phyloP scores from a whole-genome alignment of 1,140 invertebrate genomes.

The Laodelphax striatellus region DNA sequence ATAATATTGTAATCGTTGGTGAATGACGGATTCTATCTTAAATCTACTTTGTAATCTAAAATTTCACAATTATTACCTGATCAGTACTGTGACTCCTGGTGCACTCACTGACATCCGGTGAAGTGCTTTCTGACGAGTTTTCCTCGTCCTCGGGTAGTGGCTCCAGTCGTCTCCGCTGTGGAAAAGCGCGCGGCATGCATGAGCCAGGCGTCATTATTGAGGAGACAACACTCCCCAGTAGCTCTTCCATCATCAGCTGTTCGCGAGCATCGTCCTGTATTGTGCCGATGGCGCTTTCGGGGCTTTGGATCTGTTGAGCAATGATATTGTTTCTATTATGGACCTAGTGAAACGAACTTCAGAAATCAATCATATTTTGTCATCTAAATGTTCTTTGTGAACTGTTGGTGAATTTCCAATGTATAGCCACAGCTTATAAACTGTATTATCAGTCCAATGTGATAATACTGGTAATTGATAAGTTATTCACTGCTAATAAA shows the following conservation, averaged over 20 bases:
- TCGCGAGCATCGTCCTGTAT: constrained; percentile 19
- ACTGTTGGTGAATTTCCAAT: too few species aligned
- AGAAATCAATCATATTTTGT: too few species aligned
- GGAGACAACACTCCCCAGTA: constrained; percentile 15
- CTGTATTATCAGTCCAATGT: too few species aligned
- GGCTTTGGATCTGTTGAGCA: constrained; percentile 1
- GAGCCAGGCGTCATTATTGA: background rate
- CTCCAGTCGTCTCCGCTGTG: constrained; percentile 18
- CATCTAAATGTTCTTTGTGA: too few species aligned
- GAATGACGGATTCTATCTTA: too few species aligned
- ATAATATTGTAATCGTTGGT: too few species aligned
- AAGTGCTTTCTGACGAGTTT: constrained; percentile 16
- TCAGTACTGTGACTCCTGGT: constrained; percentile 21
- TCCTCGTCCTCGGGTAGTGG: constrained; percentile 21
- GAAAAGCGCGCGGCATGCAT: constrained; percentile 13
- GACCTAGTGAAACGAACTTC: too few species aligned
- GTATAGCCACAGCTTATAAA: too few species aligned
- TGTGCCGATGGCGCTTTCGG: constrained; percentile 11
- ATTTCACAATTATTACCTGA: constrained; percentile 15
- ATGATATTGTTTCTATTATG: too few species aligned
- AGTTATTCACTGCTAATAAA: too few species aligned
- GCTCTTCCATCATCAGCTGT: constrained; percentile 21
- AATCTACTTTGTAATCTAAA: too few species aligned
- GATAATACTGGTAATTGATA: too few species aligned
- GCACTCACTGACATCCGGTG: constrained; percentile 17